Base-by-base conservation (phyloP, 2,888 invertebrate genomes). In the Melipona beecheii region DNA sequence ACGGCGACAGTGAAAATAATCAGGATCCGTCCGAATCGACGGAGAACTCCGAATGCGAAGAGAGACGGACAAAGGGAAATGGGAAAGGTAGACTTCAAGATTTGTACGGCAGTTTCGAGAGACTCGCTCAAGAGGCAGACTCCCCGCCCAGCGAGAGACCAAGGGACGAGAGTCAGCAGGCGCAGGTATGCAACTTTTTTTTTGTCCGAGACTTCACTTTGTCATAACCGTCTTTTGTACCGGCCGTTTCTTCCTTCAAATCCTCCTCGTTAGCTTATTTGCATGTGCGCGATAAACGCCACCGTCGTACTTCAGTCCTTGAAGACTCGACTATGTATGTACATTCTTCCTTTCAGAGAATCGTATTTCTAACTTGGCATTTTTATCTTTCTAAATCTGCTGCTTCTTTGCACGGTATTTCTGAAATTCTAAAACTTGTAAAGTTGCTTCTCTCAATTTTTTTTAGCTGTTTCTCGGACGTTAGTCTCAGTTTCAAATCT, bases 1-100 rank as follows among this genome's bases (percentile, higher is more conserved):
- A 98, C 93, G 97, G 95, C 0, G 97, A 98, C 90, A 96, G 95
- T 52, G 96, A 97, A 85, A 94, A 92, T 83, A 92, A 92, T 86
- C 92, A 91, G 74, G 92, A 92, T 49, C 89, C 92, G 15, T 84
- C 90, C 58, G 92, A 91, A 65, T 88, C 90, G 43, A 91, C 91
- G 70, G 92, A 92, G 64, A 91, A 90, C 68, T 89, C 91, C 4
- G 92, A 93, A 62, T 90, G 85, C 79, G 91, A 92, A 36, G 92
- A 91, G 0, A 90, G 89, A 70, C 89, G 92, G 65, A 69, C 85
- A 43, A 92, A 92, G 76, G 91, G 87, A 4, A 87, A 88, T 75
- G 93, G 92, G 6, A 93, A 93, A 80, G 94, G 93, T 24, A 90
- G 94, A 72, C 92, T 95, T 49, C 93, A 94, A 81, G 95, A 94